Evolutionary conservation across 1,140 invertebrate genomes (phyloP), one percentile per base, ranked within the genome.

Genomic region (Pomacea maculata): DNA sequence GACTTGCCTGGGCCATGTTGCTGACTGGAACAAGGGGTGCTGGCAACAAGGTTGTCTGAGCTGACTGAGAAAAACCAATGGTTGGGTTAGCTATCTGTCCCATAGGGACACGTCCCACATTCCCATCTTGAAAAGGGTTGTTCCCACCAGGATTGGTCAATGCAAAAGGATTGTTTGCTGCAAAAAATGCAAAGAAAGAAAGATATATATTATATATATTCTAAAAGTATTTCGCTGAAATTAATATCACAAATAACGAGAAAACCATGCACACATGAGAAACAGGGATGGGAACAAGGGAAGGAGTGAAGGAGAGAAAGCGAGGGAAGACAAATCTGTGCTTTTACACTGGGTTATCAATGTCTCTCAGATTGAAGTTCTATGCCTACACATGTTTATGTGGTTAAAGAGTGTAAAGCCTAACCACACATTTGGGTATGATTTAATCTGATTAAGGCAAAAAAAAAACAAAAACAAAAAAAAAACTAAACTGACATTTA

Each of bases 81-180:
- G 80, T 79, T 52, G 79, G 73, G 0, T 75, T 80, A 55, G 82
- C 79, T 80, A 88, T 83, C 79, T 86, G 85, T 61, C 83, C 85
- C 71, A 88, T 80, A 61, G 86, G 85, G 74, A 87, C 83, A 68
- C 87, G 82, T 67, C 75, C 75, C 79, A 83, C 65, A 76, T 72
- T 83, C 76, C 85, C 84, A 55, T 79, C 82, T 64, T 83, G 82
- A 85, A 88, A 72, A 73, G 87, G 82, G 86, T 88, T 83, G 83
- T 83, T 80, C 72, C 79, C 76, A 67, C 82, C 76, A 65, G 72
- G 76, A 70, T 77, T 80, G 79, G 85, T 79, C 65, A 82, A 74
- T 21, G 85, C 83, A 85, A 87, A 87, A 61, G 85, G 85, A 71
- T 86, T 87, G 71, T 84, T 84, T n/a, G 75, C 83, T 85, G 80